Evolutionary conservation across 2,113 vertebrate genomes (phyloP).

Genomic region (Rafetus swinhoei): DNA sequence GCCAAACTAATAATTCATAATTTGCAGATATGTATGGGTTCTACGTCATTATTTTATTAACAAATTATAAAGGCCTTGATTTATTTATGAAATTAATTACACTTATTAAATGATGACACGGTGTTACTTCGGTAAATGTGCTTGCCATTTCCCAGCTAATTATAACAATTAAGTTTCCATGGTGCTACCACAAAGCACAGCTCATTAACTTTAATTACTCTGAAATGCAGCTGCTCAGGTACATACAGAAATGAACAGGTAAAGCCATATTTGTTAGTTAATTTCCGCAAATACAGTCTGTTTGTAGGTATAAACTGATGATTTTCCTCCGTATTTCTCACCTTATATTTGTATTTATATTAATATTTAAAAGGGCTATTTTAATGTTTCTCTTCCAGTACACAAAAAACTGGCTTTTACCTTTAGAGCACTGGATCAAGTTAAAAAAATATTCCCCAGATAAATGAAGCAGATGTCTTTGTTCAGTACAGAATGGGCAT

Average conservation of each 20-base stretch:
- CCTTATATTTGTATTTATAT: background rate
- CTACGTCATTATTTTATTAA: conserved; percentile 56
- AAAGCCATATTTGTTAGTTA: conserved; percentile 62
- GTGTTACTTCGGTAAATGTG: conserved; percentile 59
- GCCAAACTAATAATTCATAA: conserved; percentile 53
- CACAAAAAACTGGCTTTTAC: background rate
- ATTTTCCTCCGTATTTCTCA: background rate
- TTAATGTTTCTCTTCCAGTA: background rate
- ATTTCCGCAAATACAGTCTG: conserved; percentile 47
- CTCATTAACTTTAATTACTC: conserved; percentile 78
- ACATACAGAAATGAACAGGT: conserved; percentile 66
- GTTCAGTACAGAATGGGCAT: background rate
- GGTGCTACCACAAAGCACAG: conserved; percentile 73
- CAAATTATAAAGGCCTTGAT: conserved; percentile 32
- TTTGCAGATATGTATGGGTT: conserved; percentile 48
- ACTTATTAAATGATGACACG: conserved; percentile 66
- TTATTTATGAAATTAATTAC: conserved; percentile 72
- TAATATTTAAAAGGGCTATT: background rate
- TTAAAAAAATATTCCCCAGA: background rate
- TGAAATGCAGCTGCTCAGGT: conserved; percentile 70
- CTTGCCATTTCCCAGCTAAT: conserved; percentile 71
- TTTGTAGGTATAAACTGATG: conserved; percentile 18
- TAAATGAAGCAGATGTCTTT: background rate
- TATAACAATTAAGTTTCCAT: conserved; percentile 71
- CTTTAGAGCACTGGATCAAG: background rate